phyloP scores from a whole-genome alignment of 1,140 invertebrate genomes.

The Drosophila tropicalis region DNA sequence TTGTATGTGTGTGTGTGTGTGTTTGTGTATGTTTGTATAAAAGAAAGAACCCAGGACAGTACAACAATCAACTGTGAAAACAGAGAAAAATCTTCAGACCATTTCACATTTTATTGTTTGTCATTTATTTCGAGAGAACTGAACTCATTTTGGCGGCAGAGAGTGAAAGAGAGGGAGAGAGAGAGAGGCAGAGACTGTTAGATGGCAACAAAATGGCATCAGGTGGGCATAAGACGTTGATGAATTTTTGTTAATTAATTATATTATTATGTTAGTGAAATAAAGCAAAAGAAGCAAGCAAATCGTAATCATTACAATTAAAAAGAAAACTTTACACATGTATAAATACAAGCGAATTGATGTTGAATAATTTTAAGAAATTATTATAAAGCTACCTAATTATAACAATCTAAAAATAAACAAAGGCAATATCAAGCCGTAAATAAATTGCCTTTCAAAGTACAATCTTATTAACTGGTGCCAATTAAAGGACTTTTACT shows the following conservation, averaged over 20 bases:
- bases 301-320: constrained; percentile 12
- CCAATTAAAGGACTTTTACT: too few relatives aligned
- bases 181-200: not conserved
- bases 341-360: not conserved
- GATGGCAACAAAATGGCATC: not conserved
- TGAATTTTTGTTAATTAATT: constrained; percentile 61
- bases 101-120: constrained; percentile 58
- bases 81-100: not conserved
- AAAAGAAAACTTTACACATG: not conserved
- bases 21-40: not conserved
- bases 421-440: too few relatives aligned
- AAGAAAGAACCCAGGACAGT: constrained; percentile 12
- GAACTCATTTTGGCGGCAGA: constrained; percentile 22
- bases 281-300: constrained; percentile 2
- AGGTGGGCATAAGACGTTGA: constrained; percentile 43
- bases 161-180: not conserved
- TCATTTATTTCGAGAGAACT: constrained; percentile 61
- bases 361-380: not conserved
- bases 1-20: constrained; percentile 9
- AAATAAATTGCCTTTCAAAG: too few relatives aligned
- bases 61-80: constrained; percentile 24
- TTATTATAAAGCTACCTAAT: too few relatives aligned
- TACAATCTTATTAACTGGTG: too few relatives aligned
- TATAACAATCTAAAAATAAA: too few relatives aligned
- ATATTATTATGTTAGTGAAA: constrained; percentile 36